These are phyloP conservation scores for Haliclona indistincta DNA, from an alignment of 37 sponge, comb jelly and placozoan genomes.

Conservation along the genomic window DNA sequence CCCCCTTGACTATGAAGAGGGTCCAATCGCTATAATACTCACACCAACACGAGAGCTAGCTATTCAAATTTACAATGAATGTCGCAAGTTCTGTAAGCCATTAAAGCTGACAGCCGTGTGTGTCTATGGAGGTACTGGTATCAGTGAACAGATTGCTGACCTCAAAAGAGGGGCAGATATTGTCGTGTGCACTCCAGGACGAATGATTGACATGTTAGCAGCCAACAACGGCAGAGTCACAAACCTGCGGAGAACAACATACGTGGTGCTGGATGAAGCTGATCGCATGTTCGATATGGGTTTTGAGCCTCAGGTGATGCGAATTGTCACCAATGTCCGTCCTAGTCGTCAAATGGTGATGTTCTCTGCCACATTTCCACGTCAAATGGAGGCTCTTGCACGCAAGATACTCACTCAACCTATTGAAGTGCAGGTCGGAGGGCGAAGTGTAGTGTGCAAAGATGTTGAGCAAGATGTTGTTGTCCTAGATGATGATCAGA, in stretches of 20 bases:
- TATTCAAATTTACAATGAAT: conserved; percentile 91
- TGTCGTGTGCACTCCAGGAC: conserved; percentile 97
- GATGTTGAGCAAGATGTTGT: conserved; percentile 94
- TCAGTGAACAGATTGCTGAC: conserved; percentile 99
- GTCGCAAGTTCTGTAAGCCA: conserved; percentile 87
- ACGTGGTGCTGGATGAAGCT: conserved; percentile 97
- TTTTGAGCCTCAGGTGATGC: conserved; percentile 98
- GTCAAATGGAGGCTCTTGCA: conserved; percentile 98
- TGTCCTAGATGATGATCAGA: conserved; percentile 82
- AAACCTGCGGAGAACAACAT: conserved; percentile 88
- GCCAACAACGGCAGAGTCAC: conserved; percentile 97
- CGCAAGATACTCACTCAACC: conserved; percentile 91
- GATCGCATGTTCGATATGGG: conserved; percentile 99
- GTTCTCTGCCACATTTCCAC: conserved; percentile 99
- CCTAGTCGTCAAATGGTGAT: conserved; percentile 98
- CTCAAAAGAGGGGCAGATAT: conserved; percentile 96
- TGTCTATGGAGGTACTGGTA: conserved; percentile 98
- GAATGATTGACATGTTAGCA: conserved; percentile 99
- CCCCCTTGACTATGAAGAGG: conserved; percentile 83
- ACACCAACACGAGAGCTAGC: conserved; percentile 97
- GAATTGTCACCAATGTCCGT: conserved; percentile 79
- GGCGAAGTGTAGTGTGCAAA: conserved; percentile 94
- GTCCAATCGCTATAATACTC: conserved; percentile 90
- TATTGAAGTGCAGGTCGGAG: conserved; percentile 95
- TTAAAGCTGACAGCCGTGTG: conserved; percentile 83